Base-by-base conservation (phyloP, 1,140 invertebrate genomes). In the Calephelis nemesis region DNA sequence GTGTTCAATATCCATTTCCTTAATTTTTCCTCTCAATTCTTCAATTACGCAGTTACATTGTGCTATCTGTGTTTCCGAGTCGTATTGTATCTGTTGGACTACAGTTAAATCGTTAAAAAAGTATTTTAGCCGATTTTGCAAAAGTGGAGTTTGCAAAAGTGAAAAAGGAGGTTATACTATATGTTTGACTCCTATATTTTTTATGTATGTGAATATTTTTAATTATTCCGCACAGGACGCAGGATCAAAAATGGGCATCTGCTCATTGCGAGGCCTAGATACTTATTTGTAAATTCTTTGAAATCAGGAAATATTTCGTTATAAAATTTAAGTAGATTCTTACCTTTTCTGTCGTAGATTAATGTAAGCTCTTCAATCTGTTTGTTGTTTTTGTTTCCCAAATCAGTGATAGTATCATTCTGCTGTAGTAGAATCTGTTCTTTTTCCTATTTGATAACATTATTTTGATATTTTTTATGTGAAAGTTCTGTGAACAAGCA, bases 51-150 rank as follows among this genome's bases (percentile, higher is more conserved):
- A 88, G 2, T 78, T 84, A 62, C 79, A 79, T 50, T 87, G 82
- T 12, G 87, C 87, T 63, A 87, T 74, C 66, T 88, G 78, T 0
- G 86, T 87, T 47, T 89, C 87, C 3, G 78, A 80, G n/a, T 89
- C 85, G 40, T 84, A 76, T 63, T 84, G 84, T 39, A 82, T 68
- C 75, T 89, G 81, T 75, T 83, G 77, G 62, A 85, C 88, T 90
- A 62, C 30, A 84, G 60, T 49, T 15, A 5, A 63, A 12, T 49
- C 30, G 30, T 30, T 30, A 4, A 30, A 30, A 30, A 30, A 30
- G 30, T 30, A 30, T 30, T 30, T 30, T 30, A 30, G 4, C 30
- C 30, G 30, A 30, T 30, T 30, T 30, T 4, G 30, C 30, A 30
- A 30, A 30, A 30, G 30, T 30, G 2, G 15, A 19, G 15, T 30